phyloP scores from a whole-genome alignment of 1,140 invertebrate genomes.

The Anastrepha ludens region DNA sequence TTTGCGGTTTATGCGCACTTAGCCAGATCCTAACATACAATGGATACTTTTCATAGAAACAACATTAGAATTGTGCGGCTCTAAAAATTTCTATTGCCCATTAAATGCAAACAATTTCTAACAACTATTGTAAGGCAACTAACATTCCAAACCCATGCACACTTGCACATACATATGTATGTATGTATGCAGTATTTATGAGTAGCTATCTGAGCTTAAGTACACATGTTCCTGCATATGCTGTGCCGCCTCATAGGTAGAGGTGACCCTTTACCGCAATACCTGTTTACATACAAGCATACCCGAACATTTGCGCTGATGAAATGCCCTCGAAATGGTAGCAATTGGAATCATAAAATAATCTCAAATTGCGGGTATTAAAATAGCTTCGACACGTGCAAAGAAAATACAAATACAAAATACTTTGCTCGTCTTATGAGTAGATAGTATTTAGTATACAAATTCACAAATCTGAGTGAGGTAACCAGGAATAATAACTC shows the following conservation, averaged over 20 bases:
- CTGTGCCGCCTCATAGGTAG: conserved; percentile 7
- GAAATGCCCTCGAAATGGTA: conserved; percentile 23
- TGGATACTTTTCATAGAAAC: conserved; percentile 27
- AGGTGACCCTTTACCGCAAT: conserved; percentile 37
- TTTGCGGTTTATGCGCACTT: conserved; percentile 25
- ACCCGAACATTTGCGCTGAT: neutral
- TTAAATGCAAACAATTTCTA: neutral
- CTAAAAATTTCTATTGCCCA: neutral
- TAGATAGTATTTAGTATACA: too few species aligned
- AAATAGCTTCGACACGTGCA: conserved; percentile 16
- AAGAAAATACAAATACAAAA: neutral
- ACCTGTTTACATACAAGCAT: conserved; percentile 17
- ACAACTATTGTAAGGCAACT: conserved; percentile 15
- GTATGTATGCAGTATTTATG: neutral
- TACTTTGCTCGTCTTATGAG: too few species aligned
- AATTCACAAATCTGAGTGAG: too few species aligned
- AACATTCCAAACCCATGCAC: conserved; percentile 8
- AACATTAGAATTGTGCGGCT: conserved; percentile 12
- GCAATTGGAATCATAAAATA: conserved; percentile 32
- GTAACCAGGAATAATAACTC: too few species aligned
- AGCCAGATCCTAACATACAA: neutral
- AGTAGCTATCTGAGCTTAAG: neutral
- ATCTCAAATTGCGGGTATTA: conserved; percentile 33
- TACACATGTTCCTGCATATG: neutral
- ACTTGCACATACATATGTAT: neutral